Conservation (phyloP, 2,113 vertebrate genomes). For the Melanostigma gelatinosum region DNA sequence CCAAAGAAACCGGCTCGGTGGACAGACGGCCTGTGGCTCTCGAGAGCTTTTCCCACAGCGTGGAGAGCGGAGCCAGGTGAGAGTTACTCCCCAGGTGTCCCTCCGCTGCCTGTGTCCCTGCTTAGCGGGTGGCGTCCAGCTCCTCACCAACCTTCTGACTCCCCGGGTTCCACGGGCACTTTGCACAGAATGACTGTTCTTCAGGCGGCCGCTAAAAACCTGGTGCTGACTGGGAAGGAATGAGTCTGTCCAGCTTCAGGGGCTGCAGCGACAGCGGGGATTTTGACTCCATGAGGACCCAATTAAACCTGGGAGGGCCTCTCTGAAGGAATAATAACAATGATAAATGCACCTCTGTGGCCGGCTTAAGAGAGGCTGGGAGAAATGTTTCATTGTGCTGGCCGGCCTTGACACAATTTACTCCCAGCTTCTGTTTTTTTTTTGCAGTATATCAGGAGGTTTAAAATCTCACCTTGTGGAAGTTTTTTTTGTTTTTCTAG, state of each 20-base stretch:
- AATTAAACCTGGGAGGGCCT: constrained; percentile 79
- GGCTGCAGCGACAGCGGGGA: constrained; percentile 51
- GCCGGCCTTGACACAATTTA: constrained; percentile 65
- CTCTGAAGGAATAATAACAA: constrained; percentile 76
- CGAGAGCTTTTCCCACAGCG: constrained; percentile 43
- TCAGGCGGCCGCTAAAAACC: constrained; percentile 41
- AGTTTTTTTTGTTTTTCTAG: constrained; percentile 1
- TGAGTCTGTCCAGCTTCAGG: constrained; percentile 47
- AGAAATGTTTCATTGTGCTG: constrained; percentile 69
- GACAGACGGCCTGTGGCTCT: constrained; percentile 41
- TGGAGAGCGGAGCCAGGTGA: constrained; percentile 58
- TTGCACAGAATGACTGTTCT: constrained; percentile 44
- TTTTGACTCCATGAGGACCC: constrained; percentile 79
- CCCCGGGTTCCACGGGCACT: constrained; percentile 32
- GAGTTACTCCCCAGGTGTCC: constrained; percentile 49
- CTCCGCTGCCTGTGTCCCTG: constrained; percentile 42
- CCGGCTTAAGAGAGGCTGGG: constrained; percentile 54
- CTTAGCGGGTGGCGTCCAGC: constrained; percentile 34
- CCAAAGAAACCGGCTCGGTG: constrained; percentile 30
- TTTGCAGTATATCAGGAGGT: constrained; percentile 59
- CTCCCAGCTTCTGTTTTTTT: constrained; percentile 43
- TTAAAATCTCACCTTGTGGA: constrained; percentile 54
- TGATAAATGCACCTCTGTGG: constrained; percentile 76
- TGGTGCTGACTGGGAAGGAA: constrained; percentile 42
- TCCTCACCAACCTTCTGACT: constrained; percentile 24